A percentile compares a stretch with the other conserved stretches of the same genome.
Evolutionary conservation across 1,140 invertebrate genomes (phyloP).

Genomic region (Idris sp.): DNA sequence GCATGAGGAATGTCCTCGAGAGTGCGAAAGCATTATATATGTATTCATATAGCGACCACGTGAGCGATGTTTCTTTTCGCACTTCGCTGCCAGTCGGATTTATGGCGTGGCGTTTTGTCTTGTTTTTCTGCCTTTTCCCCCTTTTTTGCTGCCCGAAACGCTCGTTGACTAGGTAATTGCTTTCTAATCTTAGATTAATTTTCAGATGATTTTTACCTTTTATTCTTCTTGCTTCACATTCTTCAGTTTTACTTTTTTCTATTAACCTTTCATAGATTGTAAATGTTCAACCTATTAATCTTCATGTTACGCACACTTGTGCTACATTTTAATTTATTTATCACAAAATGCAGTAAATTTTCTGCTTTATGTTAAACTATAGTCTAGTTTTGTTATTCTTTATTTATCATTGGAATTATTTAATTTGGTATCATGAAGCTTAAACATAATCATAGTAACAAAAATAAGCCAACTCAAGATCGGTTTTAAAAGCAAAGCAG

Average conservation of each 20-base stretch:
- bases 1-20: slow-evolving; percentile 57
- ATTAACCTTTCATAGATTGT: too few relatives aligned
- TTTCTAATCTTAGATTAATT: slow-evolving; percentile 60
- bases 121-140: slow-evolving; percentile 48
- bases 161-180: slow-evolving; percentile 58
- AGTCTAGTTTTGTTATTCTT: too few relatives aligned
- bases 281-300: too few relatives aligned
- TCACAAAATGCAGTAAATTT: too few relatives aligned
- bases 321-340: too few relatives aligned
- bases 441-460: too few relatives aligned
- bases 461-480: neutral
- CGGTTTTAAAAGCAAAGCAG: neutral
- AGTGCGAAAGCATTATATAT: slow-evolving; percentile 49
- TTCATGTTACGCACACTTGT: too few relatives aligned
- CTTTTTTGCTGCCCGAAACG: slow-evolving; percentile 56
- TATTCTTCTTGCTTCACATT: neutral
- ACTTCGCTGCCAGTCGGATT: slow-evolving; percentile 62
- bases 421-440: too few relatives aligned
- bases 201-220: slow-evolving; percentile 12
- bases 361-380: too few relatives aligned
- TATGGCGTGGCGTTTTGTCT: slow-evolving; percentile 52
- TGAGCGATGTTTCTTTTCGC: slow-evolving; percentile 64
- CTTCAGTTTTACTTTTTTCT: too few relatives aligned
- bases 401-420: too few relatives aligned
- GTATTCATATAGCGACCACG: slow-evolving; percentile 59